Base-by-base conservation (phyloP, 2,113 vertebrate species). In the Muntiacus reevesi region DNA sequence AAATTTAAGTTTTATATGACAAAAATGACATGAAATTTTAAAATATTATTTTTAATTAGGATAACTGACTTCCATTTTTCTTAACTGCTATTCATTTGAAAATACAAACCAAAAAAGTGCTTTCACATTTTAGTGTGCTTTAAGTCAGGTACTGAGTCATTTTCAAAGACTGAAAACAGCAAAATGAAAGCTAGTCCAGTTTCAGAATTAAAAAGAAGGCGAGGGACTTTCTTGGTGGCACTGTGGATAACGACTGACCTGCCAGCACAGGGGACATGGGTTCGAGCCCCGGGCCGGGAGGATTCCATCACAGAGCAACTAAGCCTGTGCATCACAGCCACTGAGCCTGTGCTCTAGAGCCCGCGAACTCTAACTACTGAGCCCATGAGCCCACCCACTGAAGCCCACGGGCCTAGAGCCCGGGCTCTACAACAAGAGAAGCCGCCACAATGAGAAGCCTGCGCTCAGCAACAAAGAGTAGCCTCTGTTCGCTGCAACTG, bases 171-270 rank as follows among this genome's bases (percentile, higher is more conserved):
- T 67, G 33, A 78, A 96, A 89, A 87, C 74, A 43, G 30, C 2
- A 5, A 94, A 90, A 94, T 83, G 28, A 87, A 94, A 95, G 30
- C 30, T 27, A 36, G 45, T 28, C 62, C 89, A 33, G 91, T 76
- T 96, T 88, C 62, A 96, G 83, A 88, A 62, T 89, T 89, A 71
- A 79, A 54, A 9, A 84, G n/a, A 76, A 85, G 40, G 36, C 13
- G 11, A 7, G 36, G 23, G 71, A 13, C 71, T 2, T 76, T 76
- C 36, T 4, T 43, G 71, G 71, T 14, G 71, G 71, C 71, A 27
- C 36, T 2, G 2, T 25, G 71, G 71, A 23, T 40, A 40, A 40
- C 2, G 2, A 74, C 6, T 5, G 0, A 36, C 67, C 67, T 40
- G 36, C 67, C 11, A 13, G 36, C 0, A 5, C 10, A 13, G 67